Base-by-base conservation (phyloP, 64 coral and sea anemone genomes). In the Acropora yongei region DNA sequence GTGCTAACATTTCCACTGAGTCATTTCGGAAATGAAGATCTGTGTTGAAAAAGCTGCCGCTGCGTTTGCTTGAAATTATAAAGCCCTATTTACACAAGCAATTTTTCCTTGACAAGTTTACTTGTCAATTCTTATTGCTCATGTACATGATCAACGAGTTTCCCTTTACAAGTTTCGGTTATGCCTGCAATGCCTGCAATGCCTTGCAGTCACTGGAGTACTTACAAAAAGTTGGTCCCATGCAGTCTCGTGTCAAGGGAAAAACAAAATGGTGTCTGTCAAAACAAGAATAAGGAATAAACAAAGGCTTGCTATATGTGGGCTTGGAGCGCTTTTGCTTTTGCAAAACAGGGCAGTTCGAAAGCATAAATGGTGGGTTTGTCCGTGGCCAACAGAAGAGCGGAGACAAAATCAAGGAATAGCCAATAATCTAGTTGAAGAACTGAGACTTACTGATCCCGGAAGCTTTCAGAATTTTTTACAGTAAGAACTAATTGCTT, bases 381-480 rank as follows among this genome's bases (percentile, higher is more conserved):
- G 88, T 90, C 60, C 30, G 43, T 90, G 88, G 88, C 77, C 77
- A 65, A 90, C 57, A 79, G 76, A 90, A 80, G 41, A 71, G 44
- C 76, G 60, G 51, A 79, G 43, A 80, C 78, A 80, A 49, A 48
- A 45, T 65, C 88, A 90, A 80, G 88, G 88, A 71, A 44, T 90
- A 41, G 88, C 77, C 53, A 90, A 72, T 80, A 90, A 90, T 68
- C 88, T 90, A 68, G 88, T 90, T 53, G 58, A 44, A 80, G 88
- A 80, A 80, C 77, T 90, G 75, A 90, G 77, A 90, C 57, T 81
- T 44, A 81, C 88, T 65, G 88, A 90, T 49, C 58, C 76, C 10
- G 58, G 66, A 68, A 90, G 88, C 76, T 90, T 90, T 81, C 88
- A 90, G 75, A 90, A 90, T 79, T 90, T 90, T 66, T 89, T 89